phyloP scores from a whole-genome alignment of 2,113 vertebrate genomes.

The Lipotes vexillifer region DNA sequence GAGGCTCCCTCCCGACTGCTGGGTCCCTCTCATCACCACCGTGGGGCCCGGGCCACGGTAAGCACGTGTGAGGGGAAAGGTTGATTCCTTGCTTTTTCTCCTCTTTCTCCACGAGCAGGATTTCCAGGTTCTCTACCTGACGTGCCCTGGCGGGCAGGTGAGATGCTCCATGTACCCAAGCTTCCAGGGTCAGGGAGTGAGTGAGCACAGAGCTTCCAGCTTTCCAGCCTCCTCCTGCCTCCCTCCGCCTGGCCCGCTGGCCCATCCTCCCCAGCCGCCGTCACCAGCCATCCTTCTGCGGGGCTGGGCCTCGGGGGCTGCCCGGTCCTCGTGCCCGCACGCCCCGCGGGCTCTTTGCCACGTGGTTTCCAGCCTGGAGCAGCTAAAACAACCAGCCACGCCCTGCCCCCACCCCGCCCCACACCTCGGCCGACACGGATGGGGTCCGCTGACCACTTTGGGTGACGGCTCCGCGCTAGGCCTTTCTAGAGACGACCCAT shows the following conservation, averaged over 20 bases:
- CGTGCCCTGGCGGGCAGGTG: fast-evolving
- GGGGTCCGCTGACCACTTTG: neutral
- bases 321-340: neutral
- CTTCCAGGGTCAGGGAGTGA: neutral
- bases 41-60: neutral
- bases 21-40: neutral
- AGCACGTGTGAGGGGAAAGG: neutral
- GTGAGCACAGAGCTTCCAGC: neutral
- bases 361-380: neutral
- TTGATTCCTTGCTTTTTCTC: neutral
- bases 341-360: neutral
- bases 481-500: neutral
- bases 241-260: neutral
- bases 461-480: neutral
- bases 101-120: neutral
- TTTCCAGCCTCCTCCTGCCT: neutral
- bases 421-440: neutral
- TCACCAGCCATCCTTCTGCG: neutral
- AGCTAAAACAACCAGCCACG: too few relatives aligned
- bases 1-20: neutral
- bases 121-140: neutral
- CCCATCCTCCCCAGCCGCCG: neutral
- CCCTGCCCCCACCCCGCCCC: neutral
- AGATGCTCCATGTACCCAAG: neutral
- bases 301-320: neutral